Percentiles rank a stretch among this genome's conserved stretches.
phyloP scores from a whole-genome alignment of 2,888 invertebrate species.

The Penaeus monodon region DNA sequence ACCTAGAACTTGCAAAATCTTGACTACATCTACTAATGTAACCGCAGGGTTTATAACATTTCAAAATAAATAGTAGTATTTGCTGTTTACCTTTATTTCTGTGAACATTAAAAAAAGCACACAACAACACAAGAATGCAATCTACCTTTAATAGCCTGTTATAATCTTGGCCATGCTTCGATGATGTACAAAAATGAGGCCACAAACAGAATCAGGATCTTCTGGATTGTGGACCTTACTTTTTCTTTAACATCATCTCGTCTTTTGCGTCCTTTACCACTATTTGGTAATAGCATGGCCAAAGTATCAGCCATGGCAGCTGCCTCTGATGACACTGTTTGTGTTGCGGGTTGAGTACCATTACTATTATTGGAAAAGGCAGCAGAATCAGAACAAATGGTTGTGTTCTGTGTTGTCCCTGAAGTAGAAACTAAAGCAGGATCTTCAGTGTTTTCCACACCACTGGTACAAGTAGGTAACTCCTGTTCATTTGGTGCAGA shows the following conservation, averaged over 20 bases:
- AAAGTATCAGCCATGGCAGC: slow-evolving; percentile 60
- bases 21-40: too few species aligned
- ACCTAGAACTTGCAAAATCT: too few species aligned
- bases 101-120: too few species aligned
- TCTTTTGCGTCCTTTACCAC: slow-evolving; percentile 38
- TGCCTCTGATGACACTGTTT: slow-evolving; percentile 45
- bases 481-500: not conserved
- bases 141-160: slow-evolving; percentile 82
- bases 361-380: slow-evolving; percentile 7
- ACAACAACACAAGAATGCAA: too few species aligned
- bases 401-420: not conserved
- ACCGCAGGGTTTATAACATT: too few species aligned
- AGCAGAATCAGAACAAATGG: not conserved
- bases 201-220: slow-evolving; percentile 84
- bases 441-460: too few species aligned
- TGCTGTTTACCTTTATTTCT: too few species aligned
- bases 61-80: too few species aligned
- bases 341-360: not conserved
- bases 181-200: slow-evolving; percentile 89
- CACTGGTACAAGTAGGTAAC: not conserved
- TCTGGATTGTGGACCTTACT: slow-evolving; percentile 70
- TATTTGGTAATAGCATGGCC: slow-evolving; percentile 53
- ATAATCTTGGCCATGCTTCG: slow-evolving; percentile 89
- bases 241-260: slow-evolving; percentile 59
- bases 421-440: not conserved